Percentiles rank a stretch among this genome's conserved stretches.
Evolutionary conservation across 1,140 invertebrate genomes (phyloP).

Genomic region (Xylocopa sonorina): DNA sequence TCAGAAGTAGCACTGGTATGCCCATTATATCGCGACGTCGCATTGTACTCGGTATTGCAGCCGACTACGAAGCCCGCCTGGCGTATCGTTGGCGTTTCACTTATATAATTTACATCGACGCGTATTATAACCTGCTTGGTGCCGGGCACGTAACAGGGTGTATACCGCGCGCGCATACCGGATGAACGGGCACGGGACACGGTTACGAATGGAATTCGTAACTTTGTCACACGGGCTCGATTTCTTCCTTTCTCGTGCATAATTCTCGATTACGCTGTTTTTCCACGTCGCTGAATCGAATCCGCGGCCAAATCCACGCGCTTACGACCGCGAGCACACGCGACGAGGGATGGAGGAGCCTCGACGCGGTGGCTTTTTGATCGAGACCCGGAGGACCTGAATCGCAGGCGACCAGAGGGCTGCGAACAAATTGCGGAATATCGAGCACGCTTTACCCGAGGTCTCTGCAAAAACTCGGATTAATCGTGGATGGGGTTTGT

Average conservation of each 20-base stretch:
- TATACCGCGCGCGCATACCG: conserved; percentile 50
- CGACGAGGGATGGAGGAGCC: background rate
- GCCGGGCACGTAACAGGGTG: conserved; percentile 40
- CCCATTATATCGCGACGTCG: conserved; percentile 40
- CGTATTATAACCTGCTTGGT: conserved; percentile 42
- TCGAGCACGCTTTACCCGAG: background rate
- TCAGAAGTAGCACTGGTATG: conserved; percentile 35
- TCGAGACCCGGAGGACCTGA: background rate
- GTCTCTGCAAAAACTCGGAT: background rate
- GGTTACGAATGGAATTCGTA: conserved; percentile 47
- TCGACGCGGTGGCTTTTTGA: too few species aligned
- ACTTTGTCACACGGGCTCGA: conserved; percentile 22
- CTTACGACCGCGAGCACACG: background rate
- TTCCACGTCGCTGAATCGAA: conserved; percentile 4
- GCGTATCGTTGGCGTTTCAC: conserved; percentile 44
- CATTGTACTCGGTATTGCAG: conserved; percentile 30
- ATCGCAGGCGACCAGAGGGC: background rate
- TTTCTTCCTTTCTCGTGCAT: conserved; percentile 35
- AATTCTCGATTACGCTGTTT: conserved; percentile 26
- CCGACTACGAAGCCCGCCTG: background rate
- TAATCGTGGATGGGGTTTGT: conserved; percentile 7
- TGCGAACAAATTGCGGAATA: background rate
- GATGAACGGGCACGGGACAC: conserved; percentile 22
- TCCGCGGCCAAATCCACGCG: background rate
- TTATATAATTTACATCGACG: conserved; percentile 55